These are phyloP conservation scores for Tor tambroides DNA, from an alignment of 2,113 vertebrate genomes.

Conservation along the genomic window DNA sequence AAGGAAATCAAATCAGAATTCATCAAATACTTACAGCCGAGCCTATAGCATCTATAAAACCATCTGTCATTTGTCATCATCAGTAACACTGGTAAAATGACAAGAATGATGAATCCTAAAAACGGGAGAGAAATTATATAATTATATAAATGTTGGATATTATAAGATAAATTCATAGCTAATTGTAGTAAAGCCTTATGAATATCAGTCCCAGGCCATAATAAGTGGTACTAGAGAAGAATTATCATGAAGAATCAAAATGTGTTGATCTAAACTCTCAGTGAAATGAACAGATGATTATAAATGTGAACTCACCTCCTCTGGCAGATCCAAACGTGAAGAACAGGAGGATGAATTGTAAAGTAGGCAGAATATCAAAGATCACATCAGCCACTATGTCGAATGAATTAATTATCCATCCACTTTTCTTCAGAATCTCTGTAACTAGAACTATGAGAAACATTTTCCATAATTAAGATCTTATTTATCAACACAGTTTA, in stretches of 20 bases:
- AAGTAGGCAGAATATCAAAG: background rate
- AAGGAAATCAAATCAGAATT: too few relatives aligned
- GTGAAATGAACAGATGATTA: background rate
- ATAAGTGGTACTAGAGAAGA: background rate
- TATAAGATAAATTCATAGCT: background rate
- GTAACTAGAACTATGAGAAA: background rate
- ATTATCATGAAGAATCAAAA: background rate
- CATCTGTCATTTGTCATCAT: background rate
- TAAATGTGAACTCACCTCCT: background rate
- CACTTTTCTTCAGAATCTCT: background rate
- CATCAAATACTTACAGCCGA: too few relatives aligned
- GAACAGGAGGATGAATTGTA: slow-evolving; percentile 12
- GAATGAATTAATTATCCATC: background rate
- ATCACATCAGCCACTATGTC: background rate
- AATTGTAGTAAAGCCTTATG: background rate
- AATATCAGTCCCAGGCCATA: background rate
- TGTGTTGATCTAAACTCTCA: background rate
- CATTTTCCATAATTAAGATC: background rate
- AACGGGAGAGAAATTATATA: background rate
- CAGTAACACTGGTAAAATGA: background rate
- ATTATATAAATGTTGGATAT: background rate
- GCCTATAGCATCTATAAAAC: too few relatives aligned
- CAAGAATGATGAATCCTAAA: background rate
- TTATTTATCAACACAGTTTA: background rate
- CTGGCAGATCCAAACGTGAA: background rate